phyloP scores from a whole-genome alignment of 2,113 vertebrate species.

The Spilogale gracilis region DNA sequence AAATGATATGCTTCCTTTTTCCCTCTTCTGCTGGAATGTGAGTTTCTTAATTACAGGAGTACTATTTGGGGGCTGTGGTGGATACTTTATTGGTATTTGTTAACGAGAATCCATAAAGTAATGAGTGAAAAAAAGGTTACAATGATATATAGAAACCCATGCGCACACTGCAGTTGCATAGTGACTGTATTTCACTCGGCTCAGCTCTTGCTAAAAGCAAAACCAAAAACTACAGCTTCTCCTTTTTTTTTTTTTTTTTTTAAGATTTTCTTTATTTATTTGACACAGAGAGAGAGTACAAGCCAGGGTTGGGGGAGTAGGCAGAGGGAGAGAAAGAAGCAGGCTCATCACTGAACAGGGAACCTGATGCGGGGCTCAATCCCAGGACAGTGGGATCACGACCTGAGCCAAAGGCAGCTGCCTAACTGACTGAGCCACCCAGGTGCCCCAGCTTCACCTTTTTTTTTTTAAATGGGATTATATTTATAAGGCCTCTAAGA shows the following conservation, averaged over 20 bases:
- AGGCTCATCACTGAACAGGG: no score
- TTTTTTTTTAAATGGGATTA: neutral
- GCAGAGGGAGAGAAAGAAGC: no score
- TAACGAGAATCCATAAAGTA: slow-evolving; percentile 9
- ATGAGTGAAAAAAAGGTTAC: neutral
- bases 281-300: no score
- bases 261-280: no score
- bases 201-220: neutral
- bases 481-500: neutral
- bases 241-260: no score
- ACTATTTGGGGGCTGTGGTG: neutral
- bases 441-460: neutral
- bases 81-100: slow-evolving; percentile 24
- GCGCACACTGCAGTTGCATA: neutral
- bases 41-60: neutral
- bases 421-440: no score
- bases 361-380: no score
- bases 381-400: no score
- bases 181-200: neutral
- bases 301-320: no score
- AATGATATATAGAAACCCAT: neutral
- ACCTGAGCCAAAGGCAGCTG: no score
- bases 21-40: neutral
- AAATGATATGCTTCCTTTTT: neutral
- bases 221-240: neutral